Evolutionary conservation across 1,140 invertebrate genomes (phyloP).

Genomic region (Elymnias hypermnestra): DNA sequence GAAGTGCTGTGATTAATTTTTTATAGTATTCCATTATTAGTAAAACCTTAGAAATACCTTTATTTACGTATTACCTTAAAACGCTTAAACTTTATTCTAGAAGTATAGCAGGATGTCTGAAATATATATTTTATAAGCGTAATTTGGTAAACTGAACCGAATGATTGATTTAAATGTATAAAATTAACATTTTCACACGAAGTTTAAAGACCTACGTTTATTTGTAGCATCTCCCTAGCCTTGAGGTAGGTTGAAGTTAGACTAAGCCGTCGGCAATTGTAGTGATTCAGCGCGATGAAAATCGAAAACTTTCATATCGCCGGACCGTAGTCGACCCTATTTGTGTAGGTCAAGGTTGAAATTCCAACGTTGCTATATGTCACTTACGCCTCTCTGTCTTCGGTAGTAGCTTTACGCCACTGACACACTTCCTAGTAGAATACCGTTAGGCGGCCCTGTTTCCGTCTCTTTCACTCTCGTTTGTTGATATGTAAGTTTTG

Average conservation of each 20-base stretch:
- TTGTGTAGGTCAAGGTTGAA: slow-evolving; percentile 51
- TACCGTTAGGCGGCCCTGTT: slow-evolving; percentile 72
- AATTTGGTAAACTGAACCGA: too few relatives aligned
- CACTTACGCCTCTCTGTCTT: slow-evolving; percentile 43
- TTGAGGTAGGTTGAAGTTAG: slow-evolving; percentile 69
- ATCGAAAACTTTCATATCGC: slow-evolving; percentile 55
- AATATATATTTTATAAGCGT: too few relatives aligned
- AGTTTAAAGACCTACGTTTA: slow-evolving; percentile 1
- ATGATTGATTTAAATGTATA: too few relatives aligned
- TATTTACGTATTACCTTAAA: too few relatives aligned
- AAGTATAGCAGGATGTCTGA: too few relatives aligned
- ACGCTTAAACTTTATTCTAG: too few relatives aligned
- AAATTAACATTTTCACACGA: too few relatives aligned
- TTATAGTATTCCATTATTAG: too few relatives aligned
- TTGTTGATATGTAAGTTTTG: slow-evolving; percentile 20
- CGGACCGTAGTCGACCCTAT: slow-evolving; percentile 36
- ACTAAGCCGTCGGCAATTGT: slow-evolving; percentile 59
- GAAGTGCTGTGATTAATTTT: too few relatives aligned
- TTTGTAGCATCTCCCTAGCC: slow-evolving; percentile 30
- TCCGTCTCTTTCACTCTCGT: slow-evolving; percentile 67
- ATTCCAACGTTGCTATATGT: slow-evolving; percentile 22
- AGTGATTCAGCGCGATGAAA: slow-evolving; percentile 70
- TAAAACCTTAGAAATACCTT: too few relatives aligned
- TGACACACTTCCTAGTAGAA: slow-evolving; percentile 66
- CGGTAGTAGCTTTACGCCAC: slow-evolving; percentile 52